Evolutionary conservation across 2,888 invertebrate genomes (phyloP), one percentile per base, ranked within the genome.

Genomic region (Timema podura): DNA sequence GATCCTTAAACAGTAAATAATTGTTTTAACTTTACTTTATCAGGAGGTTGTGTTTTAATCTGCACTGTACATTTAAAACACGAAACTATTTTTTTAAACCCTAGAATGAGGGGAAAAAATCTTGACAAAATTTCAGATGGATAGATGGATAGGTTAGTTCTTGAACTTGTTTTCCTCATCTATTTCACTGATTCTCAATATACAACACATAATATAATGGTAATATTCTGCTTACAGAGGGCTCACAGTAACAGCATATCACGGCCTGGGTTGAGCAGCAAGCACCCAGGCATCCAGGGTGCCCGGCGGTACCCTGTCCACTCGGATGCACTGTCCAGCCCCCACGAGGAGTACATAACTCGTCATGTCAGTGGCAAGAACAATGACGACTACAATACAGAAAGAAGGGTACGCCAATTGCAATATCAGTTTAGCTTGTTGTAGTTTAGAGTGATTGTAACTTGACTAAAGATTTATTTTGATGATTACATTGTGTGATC

Each of bases 301-400:
- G 49, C 67, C 6, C 46, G 74, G 48, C 70, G 81, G 59, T 86
- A 89, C 78, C 87, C 88, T 0, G 86, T 88, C 15, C 89, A 90
- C 79, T 84, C 88, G 0, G 92, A 93, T 74, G 85, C 85, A 30
- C 88, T 89, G 2, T 89, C 90, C 1, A 93, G 91, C 80, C 91
- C 93, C 0, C 93, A 93, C 78, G 92, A 93, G 77, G 93, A 93
- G 48, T 95, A 95, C 79, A 94, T 95, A 67, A 94, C 95, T 0
- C 84, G 95, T 30, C 94, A 95, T 78, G 93, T 95, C 64, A 91
- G 91, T 78, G 92, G 92, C 0, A 91, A 92, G 78, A 91, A 91
- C 76, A 91, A 90, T 77, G 90, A 92, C 77, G 90, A 84, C 68
- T 84, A 80, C 70, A 83, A 82, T 66, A 82, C 83, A 74, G 84